A percentile compares a stretch with the other conserved stretches of the same genome.
phyloP scores from a whole-genome alignment of 2,113 vertebrate species.

The Polypterus bichir region DNA sequence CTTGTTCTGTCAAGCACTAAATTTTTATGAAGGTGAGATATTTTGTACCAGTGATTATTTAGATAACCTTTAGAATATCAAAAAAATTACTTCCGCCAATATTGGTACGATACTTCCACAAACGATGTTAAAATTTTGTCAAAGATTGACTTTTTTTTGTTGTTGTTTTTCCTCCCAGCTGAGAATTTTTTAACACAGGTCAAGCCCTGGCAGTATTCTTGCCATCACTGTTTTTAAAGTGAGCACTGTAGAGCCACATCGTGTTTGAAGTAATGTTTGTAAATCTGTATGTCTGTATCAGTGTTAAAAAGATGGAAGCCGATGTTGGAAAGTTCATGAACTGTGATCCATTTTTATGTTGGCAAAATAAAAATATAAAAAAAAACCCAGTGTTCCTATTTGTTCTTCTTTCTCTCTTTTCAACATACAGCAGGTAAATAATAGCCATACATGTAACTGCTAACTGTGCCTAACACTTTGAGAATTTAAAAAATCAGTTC shows the following conservation, averaged over 20 bases:
- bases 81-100: conserved; percentile 31
- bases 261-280: conserved; percentile 58
- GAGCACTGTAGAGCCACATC: conserved; percentile 44
- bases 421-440: too few relatives aligned
- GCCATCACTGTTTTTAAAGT: conserved; percentile 38
- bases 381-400: conserved; percentile 14
- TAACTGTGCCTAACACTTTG: too few relatives aligned
- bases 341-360: conserved; percentile 60
- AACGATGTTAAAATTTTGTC: conserved; percentile 11
- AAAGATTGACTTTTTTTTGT: conserved; percentile 54
- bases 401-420: too few relatives aligned
- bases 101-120: conserved; percentile 33
- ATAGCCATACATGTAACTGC: too few relatives aligned
- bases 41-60: conserved; percentile 66
- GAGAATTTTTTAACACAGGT: conserved; percentile 52
- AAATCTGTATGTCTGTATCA: conserved; percentile 55
- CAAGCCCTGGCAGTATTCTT: conserved; percentile 52
- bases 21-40: conserved; percentile 65
- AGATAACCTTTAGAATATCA: conserved; percentile 40
- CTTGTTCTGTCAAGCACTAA: conserved; percentile 44
- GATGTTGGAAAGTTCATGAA: conserved; percentile 53
- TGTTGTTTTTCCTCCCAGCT: conserved; percentile 40
- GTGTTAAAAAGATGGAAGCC: conserved; percentile 53
- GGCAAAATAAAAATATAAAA: conserved; percentile 60
- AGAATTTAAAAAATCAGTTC: too few relatives aligned